These are phyloP conservation scores for Orcinus orca DNA, from an alignment of 2,113 vertebrate genomes.

Conservation along the genomic window DNA sequence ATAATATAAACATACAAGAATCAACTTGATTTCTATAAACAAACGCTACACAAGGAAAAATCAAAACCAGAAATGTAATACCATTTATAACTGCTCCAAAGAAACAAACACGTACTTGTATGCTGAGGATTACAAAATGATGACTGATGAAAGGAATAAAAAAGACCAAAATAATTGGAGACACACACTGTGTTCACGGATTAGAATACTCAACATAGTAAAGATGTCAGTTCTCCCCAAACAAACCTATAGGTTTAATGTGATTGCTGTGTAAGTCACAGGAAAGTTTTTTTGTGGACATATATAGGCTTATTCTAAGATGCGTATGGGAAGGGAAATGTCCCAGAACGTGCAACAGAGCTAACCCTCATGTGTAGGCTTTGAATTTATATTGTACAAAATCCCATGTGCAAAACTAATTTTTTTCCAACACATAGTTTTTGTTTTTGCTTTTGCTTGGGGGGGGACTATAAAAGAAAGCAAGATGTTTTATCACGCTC, in stretches of 20 bases:
- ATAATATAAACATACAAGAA: neutral
- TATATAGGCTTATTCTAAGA: neutral
- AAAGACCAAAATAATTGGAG: neutral
- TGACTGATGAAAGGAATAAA: neutral
- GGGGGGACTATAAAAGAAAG: no score
- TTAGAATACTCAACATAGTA: neutral
- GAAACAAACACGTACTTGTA: neutral
- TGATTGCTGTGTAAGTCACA: neutral
- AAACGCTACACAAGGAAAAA: neutral
- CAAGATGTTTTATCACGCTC: no score
- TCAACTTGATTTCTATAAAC: neutral
- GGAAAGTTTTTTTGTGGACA: neutral
- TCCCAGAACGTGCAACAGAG: fast-evolving
- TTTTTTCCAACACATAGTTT: neutral
- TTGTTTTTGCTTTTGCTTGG: no score
- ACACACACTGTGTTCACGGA: neutral
- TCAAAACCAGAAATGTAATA: neutral
- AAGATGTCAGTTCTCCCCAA: neutral
- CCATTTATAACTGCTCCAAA: neutral
- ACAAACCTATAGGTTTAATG: neutral
- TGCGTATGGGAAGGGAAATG: neutral
- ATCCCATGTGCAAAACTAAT: neutral
- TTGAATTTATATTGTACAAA: neutral
- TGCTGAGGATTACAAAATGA: neutral
- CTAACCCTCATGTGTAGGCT: neutral